These are phyloP conservation scores for Dromaius novaehollandiae DNA, from an alignment of 2,113 vertebrate species.

Conservation along the genomic window DNA sequence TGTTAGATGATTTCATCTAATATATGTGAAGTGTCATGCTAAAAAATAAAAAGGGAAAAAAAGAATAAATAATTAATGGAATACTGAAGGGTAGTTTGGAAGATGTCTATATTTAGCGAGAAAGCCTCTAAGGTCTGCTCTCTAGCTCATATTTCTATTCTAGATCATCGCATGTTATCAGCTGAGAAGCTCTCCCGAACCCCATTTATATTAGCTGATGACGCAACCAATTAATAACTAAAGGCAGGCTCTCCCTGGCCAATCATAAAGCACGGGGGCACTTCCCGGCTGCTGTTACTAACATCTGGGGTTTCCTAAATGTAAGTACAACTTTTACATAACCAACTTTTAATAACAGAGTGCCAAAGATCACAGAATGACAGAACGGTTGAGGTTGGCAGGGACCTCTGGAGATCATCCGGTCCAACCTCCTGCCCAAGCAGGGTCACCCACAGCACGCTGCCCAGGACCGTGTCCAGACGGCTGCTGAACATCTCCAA, in stretches of 20 bases:
- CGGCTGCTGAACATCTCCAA: too few relatives aligned
- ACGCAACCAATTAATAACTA: too few relatives aligned
- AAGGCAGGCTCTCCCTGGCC: background rate
- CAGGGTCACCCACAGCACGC: too few relatives aligned
- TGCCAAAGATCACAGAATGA: background rate
- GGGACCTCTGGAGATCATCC: background rate
- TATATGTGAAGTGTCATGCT: fast-evolving
- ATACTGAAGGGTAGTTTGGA: background rate
- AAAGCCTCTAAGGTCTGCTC: background rate
- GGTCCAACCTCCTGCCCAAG: too few relatives aligned
- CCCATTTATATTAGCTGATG: background rate
- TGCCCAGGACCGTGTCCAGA: too few relatives aligned
- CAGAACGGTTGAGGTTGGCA: background rate
- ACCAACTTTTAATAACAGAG: fast-evolving
- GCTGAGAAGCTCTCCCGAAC: background rate
- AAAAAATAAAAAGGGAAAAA: background rate
- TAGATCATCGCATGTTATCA: background rate
- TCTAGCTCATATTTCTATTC: fast-evolving
- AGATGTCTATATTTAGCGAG: background rate
- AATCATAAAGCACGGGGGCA: too few relatives aligned
- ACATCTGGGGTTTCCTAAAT: background rate
- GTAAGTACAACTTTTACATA: background rate
- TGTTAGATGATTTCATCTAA: background rate
- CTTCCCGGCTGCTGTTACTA: fast-evolving
- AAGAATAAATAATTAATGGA: background rate